A percentile compares a stretch with the other conserved stretches of the same genome.
phyloP scores from a whole-genome alignment of 2,113 vertebrate species.

The Mola mola region DNA sequence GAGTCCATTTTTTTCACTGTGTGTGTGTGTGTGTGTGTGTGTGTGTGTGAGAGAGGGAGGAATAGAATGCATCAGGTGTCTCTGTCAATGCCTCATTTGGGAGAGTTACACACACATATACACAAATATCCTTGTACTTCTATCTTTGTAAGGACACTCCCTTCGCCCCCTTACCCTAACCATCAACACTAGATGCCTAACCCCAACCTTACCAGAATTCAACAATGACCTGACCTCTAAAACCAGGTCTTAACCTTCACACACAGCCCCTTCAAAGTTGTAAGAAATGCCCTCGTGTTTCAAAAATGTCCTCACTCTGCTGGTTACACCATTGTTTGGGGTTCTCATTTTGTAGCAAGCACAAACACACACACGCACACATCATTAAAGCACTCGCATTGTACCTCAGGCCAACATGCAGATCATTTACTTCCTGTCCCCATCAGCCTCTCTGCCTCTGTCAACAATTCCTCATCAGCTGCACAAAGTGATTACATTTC shows the following conservation, averaged over 20 bases:
- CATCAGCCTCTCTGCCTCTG: slow-evolving; percentile 50
- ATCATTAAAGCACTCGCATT: slow-evolving; percentile 25
- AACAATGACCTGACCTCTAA: too few species aligned
- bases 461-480: slow-evolving; percentile 49
- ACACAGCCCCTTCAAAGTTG: too few species aligned
- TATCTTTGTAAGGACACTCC: too few species aligned
- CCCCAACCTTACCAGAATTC: too few species aligned
- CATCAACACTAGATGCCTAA: too few species aligned
- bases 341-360: too few species aligned
- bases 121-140: too few species aligned
- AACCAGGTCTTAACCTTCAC: too few species aligned
- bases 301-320: too few species aligned
- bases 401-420: slow-evolving; percentile 34
- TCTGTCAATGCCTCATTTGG: background rate
- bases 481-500: slow-evolving; percentile 39
- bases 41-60: background rate
- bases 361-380: slow-evolving; percentile 12
- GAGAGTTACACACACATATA: slow-evolving; percentile 15
- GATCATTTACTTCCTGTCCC: slow-evolving; percentile 64
- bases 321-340: too few species aligned
- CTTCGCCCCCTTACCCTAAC: too few species aligned
- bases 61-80: slow-evolving; percentile 29
- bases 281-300: too few species aligned
- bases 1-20: background rate
- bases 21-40: background rate